Evolutionary conservation across 2,888 invertebrate genomes (phyloP), one percentile per base, ranked within the genome.

Genomic region (Sarcophaga rosellei): DNA sequence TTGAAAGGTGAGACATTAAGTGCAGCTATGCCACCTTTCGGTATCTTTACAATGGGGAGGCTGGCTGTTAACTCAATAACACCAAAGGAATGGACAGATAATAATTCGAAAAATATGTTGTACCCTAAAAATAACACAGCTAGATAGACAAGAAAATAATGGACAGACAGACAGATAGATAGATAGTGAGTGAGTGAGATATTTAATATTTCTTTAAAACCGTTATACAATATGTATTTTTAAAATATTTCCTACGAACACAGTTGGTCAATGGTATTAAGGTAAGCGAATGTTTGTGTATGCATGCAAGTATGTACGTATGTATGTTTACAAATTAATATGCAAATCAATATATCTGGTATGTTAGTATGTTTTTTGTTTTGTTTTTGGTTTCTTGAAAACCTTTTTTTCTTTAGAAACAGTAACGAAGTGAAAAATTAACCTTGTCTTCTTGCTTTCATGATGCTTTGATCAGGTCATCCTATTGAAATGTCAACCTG

Each of bases 1-100:
- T 91, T 89, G 91, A 91, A 91, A 92, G 92, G 92, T 92, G 92
- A 91, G 92, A 92, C 91, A 89, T 77, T 81, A 74, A 83, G 77
- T 83, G 83, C 77, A 83, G 53, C 83, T 70, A 75, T 81, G 80
- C 83, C 83, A 77, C 76, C 72, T 83, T 77, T 74, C 53, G 73
- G 35, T 69, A 70, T 78, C 77, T 83, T 44, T 35, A 70, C 78
- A 65, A 79, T 75, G 23, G 62, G 70, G 70, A 75, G 70, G 70
- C 35, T 35, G 35, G 35, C 61, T 86, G 78, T 78, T 78, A 78
- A 78, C 25, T 81, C 73, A 81, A 78, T 76, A 78, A 65, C 69
- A 35, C 79, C 61, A 21, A 65, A 35, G 17, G n/a, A 15, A 57
- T 53, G 17, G 53, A 15, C 53, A 17, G 12, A 53, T 4, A 53